These are phyloP conservation scores for Bolinopsis microptera DNA, from an alignment of 37 sponge, comb jelly and placozoan genomes.

Conservation along the genomic window DNA sequence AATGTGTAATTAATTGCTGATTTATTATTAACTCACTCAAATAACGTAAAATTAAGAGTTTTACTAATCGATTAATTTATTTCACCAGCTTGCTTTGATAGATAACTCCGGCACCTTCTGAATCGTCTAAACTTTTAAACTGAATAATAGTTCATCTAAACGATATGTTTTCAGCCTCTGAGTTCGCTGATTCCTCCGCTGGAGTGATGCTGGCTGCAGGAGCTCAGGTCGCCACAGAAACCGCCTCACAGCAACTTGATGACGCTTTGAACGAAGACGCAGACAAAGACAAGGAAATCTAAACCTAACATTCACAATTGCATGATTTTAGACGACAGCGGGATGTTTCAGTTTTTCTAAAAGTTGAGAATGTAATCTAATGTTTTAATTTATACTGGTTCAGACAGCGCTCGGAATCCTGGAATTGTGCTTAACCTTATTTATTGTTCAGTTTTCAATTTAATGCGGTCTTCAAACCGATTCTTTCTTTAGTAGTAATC, in stretches of 20 bases:
- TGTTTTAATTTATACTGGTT: neutral
- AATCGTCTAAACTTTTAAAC: too few relatives aligned
- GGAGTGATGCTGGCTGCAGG: neutral
- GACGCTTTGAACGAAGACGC: neutral
- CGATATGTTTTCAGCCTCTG: neutral
- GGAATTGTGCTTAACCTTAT: neutral
- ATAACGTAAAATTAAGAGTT: too few relatives aligned
- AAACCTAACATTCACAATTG: neutral
- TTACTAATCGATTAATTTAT: too few relatives aligned
- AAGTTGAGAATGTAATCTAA: neutral
- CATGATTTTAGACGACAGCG: neutral
- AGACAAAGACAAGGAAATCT: slow-evolving; percentile 19
- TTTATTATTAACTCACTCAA: too few relatives aligned
- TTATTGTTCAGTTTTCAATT: neutral
- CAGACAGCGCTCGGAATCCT: neutral
- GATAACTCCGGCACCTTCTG: too few relatives aligned
- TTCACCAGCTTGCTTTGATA: too few relatives aligned
- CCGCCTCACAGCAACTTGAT: neutral
- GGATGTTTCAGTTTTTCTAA: neutral
- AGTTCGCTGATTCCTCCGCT: neutral
- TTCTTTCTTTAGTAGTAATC: neutral
- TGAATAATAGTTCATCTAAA: too few relatives aligned
- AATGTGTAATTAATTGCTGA: too few relatives aligned
- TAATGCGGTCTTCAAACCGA: neutral
- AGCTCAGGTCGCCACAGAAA: neutral